These are phyloP conservation scores for Caenorhabditis inopinata DNA, from an alignment of 1,140 invertebrate species.

Conservation along the genomic window DNA sequence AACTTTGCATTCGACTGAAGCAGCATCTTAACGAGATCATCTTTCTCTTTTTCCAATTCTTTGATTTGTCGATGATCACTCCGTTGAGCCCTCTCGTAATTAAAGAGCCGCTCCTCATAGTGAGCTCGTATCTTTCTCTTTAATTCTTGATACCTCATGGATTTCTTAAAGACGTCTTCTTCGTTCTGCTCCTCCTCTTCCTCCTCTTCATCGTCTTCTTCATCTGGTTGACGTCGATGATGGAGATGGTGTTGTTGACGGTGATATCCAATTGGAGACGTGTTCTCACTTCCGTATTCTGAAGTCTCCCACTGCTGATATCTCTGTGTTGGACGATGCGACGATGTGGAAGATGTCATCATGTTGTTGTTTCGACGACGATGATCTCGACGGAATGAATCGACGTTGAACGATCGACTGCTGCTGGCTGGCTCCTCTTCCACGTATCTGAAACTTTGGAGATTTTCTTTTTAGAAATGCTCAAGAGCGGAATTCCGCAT, in stretches of 20 bases:
- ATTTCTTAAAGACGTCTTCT: not conserved
- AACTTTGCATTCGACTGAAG: not conserved
- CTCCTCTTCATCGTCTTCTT: not conserved
- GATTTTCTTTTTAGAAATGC: not conserved
- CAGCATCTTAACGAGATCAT: not conserved
- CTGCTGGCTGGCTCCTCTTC: not conserved
- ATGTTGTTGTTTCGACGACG: not conserved
- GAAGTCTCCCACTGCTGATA: not conserved
- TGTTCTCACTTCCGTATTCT: conserved; percentile 9
- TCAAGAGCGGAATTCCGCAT: too few relatives aligned
- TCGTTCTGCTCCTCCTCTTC: not conserved
- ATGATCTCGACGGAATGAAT: not conserved
- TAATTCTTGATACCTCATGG: not conserved
- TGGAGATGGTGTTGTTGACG: not conserved
- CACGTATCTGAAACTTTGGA: not conserved
- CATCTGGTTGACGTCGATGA: not conserved
- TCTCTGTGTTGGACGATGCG: not conserved
- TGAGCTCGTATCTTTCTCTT: not conserved
- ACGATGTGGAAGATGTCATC: not conserved
- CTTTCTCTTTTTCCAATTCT: conserved; percentile 2
- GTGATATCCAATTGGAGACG: not conserved
- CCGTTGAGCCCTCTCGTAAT: conserved; percentile 11
- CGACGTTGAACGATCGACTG: not conserved
- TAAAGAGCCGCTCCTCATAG: not conserved
- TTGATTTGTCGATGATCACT: conserved; percentile 9